phyloP scores from a whole-genome alignment of 2,113 vertebrate genomes.

The Ictalurus punctatus region DNA sequence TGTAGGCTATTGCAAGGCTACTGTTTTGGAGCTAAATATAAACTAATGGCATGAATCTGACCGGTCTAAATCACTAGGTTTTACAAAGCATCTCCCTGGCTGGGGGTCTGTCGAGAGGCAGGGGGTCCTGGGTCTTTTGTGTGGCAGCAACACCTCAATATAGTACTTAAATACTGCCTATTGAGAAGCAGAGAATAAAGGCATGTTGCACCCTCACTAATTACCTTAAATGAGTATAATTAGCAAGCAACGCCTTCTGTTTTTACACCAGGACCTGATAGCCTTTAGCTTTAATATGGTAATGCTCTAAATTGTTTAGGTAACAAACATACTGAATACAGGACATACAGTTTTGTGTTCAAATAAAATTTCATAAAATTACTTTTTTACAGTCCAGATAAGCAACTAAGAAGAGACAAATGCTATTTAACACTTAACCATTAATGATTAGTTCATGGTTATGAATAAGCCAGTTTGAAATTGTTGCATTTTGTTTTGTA shows the following conservation, averaged over 20 bases:
- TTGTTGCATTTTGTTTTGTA: neutral
- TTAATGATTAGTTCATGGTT: neutral
- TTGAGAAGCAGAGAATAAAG: conserved; percentile 40
- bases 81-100: neutral
- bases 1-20: neutral
- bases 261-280: conserved; percentile 33
- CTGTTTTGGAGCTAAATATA: neutral
- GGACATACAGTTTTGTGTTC: neutral
- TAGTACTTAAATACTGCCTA: conserved; percentile 8
- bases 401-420: neutral
- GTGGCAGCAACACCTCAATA: conserved; percentile 37
- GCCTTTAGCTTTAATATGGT: conserved; percentile 43
- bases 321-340: neutral
- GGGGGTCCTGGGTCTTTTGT: conserved; percentile 1
- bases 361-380: neutral
- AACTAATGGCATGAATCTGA: neutral
- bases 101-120: conserved; percentile 16
- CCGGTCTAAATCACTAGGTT: neutral
- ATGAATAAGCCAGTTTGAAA: neutral
- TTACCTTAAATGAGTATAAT: conserved; percentile 51
- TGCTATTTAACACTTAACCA: neutral
- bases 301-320: conserved; percentile 35
- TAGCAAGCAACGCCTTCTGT: conserved; percentile 49
- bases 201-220: conserved; percentile 46
- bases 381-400: neutral